Percentiles rank a stretch among this genome's conserved stretches.
These are phyloP conservation scores for Heterodera schachtii DNA, from an alignment of 1,140 invertebrate genomes.

Conservation along the genomic window DNA sequence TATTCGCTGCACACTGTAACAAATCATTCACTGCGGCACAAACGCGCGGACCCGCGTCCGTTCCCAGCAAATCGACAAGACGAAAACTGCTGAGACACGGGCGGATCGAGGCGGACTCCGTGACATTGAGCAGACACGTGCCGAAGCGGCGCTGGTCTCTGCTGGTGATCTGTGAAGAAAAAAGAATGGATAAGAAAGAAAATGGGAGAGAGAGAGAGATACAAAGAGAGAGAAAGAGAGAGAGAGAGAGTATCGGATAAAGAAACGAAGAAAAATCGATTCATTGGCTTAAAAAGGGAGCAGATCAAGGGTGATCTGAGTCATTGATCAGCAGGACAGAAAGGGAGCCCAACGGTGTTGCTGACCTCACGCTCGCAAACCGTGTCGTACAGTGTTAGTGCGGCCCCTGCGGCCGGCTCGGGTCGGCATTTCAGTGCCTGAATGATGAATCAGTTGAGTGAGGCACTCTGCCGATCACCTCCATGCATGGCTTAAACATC, in stretches of 20 bases:
- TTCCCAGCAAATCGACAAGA: constrained; percentile 51
- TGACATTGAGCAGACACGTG: constrained; percentile 49
- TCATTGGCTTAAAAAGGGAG: too few species aligned
- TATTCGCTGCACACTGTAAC: constrained; percentile 45
- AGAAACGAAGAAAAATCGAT: not conserved
- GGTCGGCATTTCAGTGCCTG: constrained; percentile 50
- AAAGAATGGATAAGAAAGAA: not conserved
- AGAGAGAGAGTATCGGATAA: too few species aligned
- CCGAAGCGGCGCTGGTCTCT: constrained; percentile 48
- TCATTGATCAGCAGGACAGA: not conserved
- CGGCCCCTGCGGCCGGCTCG: constrained; percentile 56
- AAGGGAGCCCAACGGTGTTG: too few species aligned
- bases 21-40: constrained; percentile 51
- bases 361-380: constrained; percentile 49
- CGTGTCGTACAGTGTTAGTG: constrained; percentile 51
- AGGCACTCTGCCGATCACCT: constrained; percentile 13
- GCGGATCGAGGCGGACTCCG: constrained; percentile 39
- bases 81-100: constrained; percentile 48
- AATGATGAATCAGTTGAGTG: not conserved
- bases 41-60: constrained; percentile 42
- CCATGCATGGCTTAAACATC: constrained; percentile 54
- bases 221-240: too few species aligned
- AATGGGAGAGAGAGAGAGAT: not conserved
- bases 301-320: too few species aligned
- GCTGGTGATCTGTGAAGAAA: constrained; percentile 36